A percentile compares a stretch with the other conserved stretches of the same genome.
Evolutionary conservation across 2,888 invertebrate species (phyloP).

Genomic region (Drosophila siamana): DNA sequence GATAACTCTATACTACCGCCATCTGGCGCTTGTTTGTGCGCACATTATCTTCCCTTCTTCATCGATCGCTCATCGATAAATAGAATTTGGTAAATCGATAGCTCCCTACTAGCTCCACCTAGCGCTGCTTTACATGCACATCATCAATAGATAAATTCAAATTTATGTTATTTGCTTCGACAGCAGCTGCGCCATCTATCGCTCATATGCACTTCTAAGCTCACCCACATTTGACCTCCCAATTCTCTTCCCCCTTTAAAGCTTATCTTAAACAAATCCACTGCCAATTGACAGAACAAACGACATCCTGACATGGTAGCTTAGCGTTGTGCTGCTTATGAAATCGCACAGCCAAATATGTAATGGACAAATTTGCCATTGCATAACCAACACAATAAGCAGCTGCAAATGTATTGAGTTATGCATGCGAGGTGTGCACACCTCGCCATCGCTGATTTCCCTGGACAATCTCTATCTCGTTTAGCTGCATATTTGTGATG

Average conservation of each 20-base stretch:
- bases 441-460: slow-evolving; percentile 59
- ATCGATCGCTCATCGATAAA: too few relatives aligned
- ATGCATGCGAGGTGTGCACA: neutral
- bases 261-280: neutral
- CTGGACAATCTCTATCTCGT: slow-evolving; percentile 44
- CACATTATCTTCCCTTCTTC: too few relatives aligned
- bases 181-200: neutral
- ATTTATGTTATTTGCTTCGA: neutral
- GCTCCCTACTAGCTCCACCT: too few relatives aligned
- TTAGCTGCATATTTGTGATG: slow-evolving; percentile 30
- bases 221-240: neutral
- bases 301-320: neutral
- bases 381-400: slow-evolving; percentile 22
- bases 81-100: too few relatives aligned
- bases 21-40: too few relatives aligned
- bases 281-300: neutral
- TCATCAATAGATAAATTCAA: neutral
- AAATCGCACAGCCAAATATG: slow-evolving; percentile 16
- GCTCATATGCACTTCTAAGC: neutral
- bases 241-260: neutral
- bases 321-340: neutral
- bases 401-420: slow-evolving; percentile 19
- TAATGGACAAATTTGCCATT: slow-evolving; percentile 10
- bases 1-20: too few relatives aligned
- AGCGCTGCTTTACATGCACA: too few relatives aligned